These are phyloP conservation scores for Mandrillus leucophaeus DNA, from an alignment of 2,113 vertebrate species.

Conservation along the genomic window DNA sequence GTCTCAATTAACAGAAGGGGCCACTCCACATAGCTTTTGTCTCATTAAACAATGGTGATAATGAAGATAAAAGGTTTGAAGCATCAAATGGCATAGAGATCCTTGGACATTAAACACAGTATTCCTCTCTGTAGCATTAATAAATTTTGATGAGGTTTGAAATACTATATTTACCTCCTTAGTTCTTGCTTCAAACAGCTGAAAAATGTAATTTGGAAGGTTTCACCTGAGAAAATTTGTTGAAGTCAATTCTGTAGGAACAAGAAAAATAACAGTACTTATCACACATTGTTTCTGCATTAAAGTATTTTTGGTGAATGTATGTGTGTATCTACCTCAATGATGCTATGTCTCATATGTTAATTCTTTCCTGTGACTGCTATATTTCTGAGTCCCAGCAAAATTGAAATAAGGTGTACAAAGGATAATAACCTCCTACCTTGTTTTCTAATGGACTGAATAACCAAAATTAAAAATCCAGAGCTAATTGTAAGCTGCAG, in stretches of 20 bases:
- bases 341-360: neutral
- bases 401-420: conserved; percentile 2
- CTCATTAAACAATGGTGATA: neutral
- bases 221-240: conserved; percentile 24
- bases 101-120: neutral
- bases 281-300: neutral
- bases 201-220: conserved; percentile 5
- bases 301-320: neutral
- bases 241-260: neutral
- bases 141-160: neutral
- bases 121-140: neutral
- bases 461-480: neutral
- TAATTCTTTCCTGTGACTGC: neutral
- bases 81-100: neutral
- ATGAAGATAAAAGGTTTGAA: neutral
- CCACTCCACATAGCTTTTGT: neutral
- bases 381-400: neutral
- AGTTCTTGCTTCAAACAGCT: neutral
- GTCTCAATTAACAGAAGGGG: neutral
- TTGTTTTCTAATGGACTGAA: conserved; percentile 33
- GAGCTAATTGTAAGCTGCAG: neutral
- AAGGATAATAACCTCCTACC: neutral
- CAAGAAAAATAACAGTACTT: neutral
- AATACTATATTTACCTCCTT: neutral
- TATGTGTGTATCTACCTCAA: neutral